These are phyloP conservation scores for Cydia amplana DNA, from an alignment of 1,140 invertebrate species.

Conservation along the genomic window DNA sequence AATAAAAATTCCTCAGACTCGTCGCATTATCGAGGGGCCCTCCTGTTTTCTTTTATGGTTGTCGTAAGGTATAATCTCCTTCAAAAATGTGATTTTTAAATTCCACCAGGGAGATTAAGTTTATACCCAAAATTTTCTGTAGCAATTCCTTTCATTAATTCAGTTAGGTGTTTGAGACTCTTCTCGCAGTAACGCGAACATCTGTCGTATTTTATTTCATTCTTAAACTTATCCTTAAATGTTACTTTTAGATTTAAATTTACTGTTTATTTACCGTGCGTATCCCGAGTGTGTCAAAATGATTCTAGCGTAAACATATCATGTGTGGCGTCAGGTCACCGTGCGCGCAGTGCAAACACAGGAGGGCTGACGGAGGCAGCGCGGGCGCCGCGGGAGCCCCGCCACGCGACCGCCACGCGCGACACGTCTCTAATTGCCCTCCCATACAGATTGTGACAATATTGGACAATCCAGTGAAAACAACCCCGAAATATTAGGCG, in stretches of 20 bases:
- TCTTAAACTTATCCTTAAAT: neutral
- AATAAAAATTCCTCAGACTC: conserved; percentile 79
- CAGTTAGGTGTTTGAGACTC: conserved; percentile 50
- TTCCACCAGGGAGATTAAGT: conserved; percentile 69
- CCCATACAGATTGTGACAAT: conserved; percentile 72
- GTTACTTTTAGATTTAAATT: neutral
- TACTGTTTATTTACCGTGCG: neutral
- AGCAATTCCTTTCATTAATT: conserved; percentile 72
- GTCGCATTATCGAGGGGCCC: conserved; percentile 78
- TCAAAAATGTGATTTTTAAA: conserved; percentile 81
- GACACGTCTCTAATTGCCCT: conserved; percentile 76
- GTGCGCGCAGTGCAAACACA: conserved; percentile 67
- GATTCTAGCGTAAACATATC: conserved; percentile 55
- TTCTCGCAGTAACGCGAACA: conserved; percentile 43
- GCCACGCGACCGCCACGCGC: conserved; percentile 70
- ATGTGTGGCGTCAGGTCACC: conserved; percentile 51
- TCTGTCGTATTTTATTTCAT: conserved; percentile 47
- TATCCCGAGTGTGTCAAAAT: conserved; percentile 25
- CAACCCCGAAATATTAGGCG: conserved; percentile 68
- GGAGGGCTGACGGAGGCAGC: conserved; percentile 52
- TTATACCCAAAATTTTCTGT: conserved; percentile 63
- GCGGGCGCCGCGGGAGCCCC: conserved; percentile 41
- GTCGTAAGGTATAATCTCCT: conserved; percentile 80
- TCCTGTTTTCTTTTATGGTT: conserved; percentile 79
- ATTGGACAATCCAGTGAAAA: conserved; percentile 78